Conservation (phyloP, 2,113 vertebrate species). For the Psophia crepitans region DNA sequence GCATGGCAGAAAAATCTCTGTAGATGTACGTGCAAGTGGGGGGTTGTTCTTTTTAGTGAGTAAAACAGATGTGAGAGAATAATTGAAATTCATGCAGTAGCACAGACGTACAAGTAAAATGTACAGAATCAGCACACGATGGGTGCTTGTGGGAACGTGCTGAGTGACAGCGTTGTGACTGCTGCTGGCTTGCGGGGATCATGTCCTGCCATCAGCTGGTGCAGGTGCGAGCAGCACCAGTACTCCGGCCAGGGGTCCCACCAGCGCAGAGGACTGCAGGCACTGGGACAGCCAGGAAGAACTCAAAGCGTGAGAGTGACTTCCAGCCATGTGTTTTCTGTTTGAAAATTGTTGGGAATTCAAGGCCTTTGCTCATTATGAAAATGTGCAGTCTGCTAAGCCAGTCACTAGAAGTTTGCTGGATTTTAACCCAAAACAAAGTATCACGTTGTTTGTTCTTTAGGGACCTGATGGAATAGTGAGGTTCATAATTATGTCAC, state of each 20-base stretch:
- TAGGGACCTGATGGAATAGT: neutral
- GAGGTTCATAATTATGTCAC: neutral
- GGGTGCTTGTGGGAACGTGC: neutral
- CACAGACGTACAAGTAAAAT: neutral
- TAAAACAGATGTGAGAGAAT: neutral
- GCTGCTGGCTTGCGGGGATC: neutral
- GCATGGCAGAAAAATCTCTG: neutral
- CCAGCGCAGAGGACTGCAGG: neutral
- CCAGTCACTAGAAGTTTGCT: neutral
- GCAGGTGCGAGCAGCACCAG: neutral
- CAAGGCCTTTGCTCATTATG: neutral
- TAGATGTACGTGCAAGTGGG: accelerated
- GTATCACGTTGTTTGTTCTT: neutral
- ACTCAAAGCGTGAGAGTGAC: neutral
- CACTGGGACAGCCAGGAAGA: accelerated
- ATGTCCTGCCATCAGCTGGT: neutral
- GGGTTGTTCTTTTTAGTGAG: neutral
- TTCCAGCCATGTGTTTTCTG: neutral
- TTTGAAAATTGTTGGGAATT: neutral
- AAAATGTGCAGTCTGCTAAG: neutral
- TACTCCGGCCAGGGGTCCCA: neutral
- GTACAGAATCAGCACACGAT: neutral
- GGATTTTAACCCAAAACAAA: neutral
- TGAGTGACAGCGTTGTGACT: neutral
- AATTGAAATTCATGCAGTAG: neutral